Evolutionary conservation across 2,888 invertebrate species (phyloP).

Genomic region (Napeogenes inachia): DNA sequence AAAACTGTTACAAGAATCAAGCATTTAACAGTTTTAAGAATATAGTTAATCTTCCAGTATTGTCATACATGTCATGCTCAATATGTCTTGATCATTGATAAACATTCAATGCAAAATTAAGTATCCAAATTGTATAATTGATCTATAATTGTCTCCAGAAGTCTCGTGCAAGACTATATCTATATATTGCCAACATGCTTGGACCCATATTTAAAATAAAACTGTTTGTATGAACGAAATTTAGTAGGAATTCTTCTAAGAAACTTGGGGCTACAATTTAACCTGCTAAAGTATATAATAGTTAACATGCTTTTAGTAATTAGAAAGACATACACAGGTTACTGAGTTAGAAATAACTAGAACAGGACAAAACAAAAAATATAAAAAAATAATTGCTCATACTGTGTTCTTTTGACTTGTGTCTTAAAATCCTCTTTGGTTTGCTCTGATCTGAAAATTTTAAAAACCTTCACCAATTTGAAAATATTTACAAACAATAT

Average conservation of each 20-base stretch:
- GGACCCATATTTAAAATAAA: too few relatives aligned
- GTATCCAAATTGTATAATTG: not conserved
- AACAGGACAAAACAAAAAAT: slow-evolving; percentile 39
- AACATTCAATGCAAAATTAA: not conserved
- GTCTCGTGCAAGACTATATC: too few relatives aligned
- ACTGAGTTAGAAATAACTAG: slow-evolving; percentile 12
- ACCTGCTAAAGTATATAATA: not conserved
- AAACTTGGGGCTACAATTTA: too few relatives aligned
- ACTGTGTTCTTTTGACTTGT: slow-evolving; percentile 76
- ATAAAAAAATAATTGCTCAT: slow-evolving; percentile 46
- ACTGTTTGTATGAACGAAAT: too few relatives aligned
- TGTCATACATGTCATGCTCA: too few relatives aligned
- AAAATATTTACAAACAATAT: slow-evolving; percentile 3
- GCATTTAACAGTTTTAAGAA: too few relatives aligned
- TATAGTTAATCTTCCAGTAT: too few relatives aligned
- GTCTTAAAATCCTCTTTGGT: slow-evolving; percentile 68
- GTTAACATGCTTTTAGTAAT: slow-evolving; percentile 20
- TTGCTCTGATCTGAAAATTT: slow-evolving; percentile 67
- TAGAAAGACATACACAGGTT: slow-evolving; percentile 14
- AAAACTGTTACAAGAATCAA: too few relatives aligned
- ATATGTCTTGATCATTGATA: not conserved
- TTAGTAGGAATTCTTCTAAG: too few relatives aligned
- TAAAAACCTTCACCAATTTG: slow-evolving; percentile 38
- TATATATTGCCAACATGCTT: too few relatives aligned
- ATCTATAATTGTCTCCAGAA: too few relatives aligned